Conservation (phyloP, 2,888 invertebrate genomes). For the Elysia crispata region DNA sequence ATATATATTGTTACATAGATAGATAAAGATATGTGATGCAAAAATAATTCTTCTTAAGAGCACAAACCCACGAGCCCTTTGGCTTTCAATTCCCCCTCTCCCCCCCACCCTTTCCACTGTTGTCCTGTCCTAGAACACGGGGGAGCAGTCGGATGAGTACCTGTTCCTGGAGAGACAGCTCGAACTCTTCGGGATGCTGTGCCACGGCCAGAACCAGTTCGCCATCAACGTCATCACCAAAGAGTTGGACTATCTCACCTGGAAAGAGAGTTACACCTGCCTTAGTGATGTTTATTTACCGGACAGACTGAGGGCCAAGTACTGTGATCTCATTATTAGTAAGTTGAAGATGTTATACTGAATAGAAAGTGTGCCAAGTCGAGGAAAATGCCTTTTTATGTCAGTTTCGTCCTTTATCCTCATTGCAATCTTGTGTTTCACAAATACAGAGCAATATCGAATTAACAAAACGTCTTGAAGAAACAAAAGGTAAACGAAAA, state of each 20-base stretch:
- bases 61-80: too few species aligned
- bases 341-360: slow-evolving; percentile 49
- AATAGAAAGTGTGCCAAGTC: too few species aligned
- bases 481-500: too few species aligned
- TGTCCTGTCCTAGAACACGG: slow-evolving; percentile 25
- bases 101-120: too few species aligned
- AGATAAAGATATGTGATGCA: too few species aligned
- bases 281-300: slow-evolving; percentile 71
- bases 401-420: background rate
- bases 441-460: too few species aligned
- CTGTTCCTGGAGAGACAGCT: slow-evolving; percentile 75
- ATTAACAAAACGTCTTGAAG: too few species aligned
- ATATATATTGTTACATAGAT: too few species aligned
- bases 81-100: too few species aligned
- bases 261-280: slow-evolving; percentile 75
- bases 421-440: too few species aligned
- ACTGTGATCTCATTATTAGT: slow-evolving; percentile 76
- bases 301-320: slow-evolving; percentile 73
- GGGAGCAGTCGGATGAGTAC: slow-evolving; percentile 64
- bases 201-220: slow-evolving; percentile 74
- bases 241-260: slow-evolving; percentile 73
- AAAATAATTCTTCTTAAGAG: too few species aligned
- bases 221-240: slow-evolving; percentile 74
- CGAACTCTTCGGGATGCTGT: slow-evolving; percentile 74
- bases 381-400: too few species aligned